phyloP scores from a whole-genome alignment of 2,113 vertebrate species.

The Mus spicilegus region DNA sequence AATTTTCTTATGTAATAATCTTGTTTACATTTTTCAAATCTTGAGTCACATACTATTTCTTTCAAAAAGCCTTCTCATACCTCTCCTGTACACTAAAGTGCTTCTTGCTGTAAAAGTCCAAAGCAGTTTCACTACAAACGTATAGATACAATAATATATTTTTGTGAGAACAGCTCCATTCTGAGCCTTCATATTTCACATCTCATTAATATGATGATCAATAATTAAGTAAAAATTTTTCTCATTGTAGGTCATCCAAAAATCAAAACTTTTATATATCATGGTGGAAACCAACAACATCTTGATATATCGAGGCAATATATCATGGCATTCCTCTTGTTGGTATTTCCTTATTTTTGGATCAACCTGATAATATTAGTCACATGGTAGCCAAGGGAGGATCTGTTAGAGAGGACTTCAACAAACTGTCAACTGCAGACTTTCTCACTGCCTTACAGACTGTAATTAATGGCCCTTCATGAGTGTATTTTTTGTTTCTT shows the following conservation, averaged over 20 bases:
- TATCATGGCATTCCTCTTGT: conserved; percentile 90
- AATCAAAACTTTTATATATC: conserved; percentile 90
- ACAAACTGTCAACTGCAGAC: conserved; percentile 80
- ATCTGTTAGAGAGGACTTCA: conserved; percentile 86
- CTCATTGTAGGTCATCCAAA: conserved; percentile 87
- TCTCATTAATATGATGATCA: neutral
- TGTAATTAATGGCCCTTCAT: conserved; percentile 88
- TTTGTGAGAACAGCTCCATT: neutral
- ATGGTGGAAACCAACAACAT: conserved; percentile 91
- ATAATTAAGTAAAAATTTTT: fast-evolving
- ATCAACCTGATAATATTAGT: conserved; percentile 88
- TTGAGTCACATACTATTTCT: no score
- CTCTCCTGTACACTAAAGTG: no score
- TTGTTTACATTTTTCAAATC: no score
- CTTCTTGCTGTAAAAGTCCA: no score
- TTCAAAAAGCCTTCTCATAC: no score
- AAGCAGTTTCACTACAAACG: neutral
- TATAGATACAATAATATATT: neutral
- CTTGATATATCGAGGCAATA: conserved; percentile 88
- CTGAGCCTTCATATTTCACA: neutral
- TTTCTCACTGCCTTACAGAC: conserved; percentile 86
- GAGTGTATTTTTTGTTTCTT: conserved; percentile 73
- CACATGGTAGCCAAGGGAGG: conserved; percentile 87
- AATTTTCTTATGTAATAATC: no score
- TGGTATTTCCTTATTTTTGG: conserved; percentile 89